phyloP scores from a whole-genome alignment of 2,797 vertebrate species.

The Linurgus olivaceus region DNA sequence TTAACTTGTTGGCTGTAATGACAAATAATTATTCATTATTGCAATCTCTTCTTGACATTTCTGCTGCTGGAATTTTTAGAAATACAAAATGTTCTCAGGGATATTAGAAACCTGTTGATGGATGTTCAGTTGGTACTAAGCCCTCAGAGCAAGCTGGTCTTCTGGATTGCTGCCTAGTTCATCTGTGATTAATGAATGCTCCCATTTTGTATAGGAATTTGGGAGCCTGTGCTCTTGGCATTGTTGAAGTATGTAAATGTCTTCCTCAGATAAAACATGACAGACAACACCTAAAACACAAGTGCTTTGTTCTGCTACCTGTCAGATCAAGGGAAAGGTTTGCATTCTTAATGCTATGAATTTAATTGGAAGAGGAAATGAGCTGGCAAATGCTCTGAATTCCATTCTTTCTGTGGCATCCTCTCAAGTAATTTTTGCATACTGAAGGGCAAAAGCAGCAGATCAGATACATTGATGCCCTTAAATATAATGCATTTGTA shows the following conservation, averaged over 20 bases:
- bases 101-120: constrained; percentile 20
- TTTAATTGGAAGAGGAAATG: background rate
- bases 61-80: background rate
- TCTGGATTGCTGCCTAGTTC: constrained; percentile 42
- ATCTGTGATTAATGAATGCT: constrained; percentile 15
- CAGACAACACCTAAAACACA: constrained; percentile 12
- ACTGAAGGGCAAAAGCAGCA: background rate
- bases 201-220: constrained; percentile 12
- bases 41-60: background rate
- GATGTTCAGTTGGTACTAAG: constrained; percentile 31
- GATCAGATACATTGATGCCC: background rate
- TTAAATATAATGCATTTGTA: background rate
- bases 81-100: constrained; percentile 14
- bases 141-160: background rate
- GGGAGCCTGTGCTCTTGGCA: constrained; percentile 22
- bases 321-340: constrained; percentile 14
- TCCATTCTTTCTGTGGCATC: background rate
- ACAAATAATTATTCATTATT: background rate
- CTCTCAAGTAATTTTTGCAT: background rate
- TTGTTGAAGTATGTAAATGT: background rate
- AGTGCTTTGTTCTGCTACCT: constrained; percentile 29
- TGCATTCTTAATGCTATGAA: background rate
- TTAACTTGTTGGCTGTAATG: background rate
- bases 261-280: constrained; percentile 56
- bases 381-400: background rate